phyloP scores from a whole-genome alignment of 2,797 vertebrate genomes.

The Forpus xanthops region DNA sequence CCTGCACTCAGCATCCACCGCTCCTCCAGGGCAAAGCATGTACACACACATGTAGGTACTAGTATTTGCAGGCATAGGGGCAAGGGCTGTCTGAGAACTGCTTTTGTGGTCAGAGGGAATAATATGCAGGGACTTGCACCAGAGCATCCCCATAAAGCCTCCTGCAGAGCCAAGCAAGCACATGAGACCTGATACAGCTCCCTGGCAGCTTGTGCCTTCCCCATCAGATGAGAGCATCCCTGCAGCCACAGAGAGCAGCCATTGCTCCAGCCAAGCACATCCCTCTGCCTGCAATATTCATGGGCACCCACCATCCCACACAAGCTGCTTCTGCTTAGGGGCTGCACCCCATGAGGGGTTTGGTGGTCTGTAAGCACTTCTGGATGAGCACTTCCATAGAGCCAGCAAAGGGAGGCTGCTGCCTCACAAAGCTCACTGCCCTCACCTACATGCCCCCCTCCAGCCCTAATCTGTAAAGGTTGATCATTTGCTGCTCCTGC shows the following conservation, averaged over 20 bases:
- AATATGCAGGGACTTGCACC: neutral
- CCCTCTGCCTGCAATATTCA: neutral
- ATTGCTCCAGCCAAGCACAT: neutral
- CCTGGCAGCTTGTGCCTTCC: neutral
- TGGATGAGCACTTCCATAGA: neutral
- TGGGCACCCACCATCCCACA: neutral
- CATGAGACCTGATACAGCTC: neutral
- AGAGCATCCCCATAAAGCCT: neutral
- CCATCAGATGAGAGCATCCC: neutral
- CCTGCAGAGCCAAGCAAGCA: neutral
- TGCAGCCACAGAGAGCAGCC: neutral
- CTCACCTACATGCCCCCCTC: fast-evolving
- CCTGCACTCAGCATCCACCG: fast-evolving
- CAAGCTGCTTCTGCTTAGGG: neutral
- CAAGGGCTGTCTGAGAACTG: neutral
- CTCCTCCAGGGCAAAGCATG: neutral
- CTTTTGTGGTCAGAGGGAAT: neutral
- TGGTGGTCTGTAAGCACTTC: neutral
- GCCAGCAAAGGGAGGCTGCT: neutral
- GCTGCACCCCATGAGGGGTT: neutral
- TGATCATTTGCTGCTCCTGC: neutral
- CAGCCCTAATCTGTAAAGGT: neutral
- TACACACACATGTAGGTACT: neutral
- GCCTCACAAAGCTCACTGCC: neutral
- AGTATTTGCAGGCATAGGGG: neutral